phyloP scores from a whole-genome alignment of 2,113 vertebrate species.

The Murina feae region DNA sequence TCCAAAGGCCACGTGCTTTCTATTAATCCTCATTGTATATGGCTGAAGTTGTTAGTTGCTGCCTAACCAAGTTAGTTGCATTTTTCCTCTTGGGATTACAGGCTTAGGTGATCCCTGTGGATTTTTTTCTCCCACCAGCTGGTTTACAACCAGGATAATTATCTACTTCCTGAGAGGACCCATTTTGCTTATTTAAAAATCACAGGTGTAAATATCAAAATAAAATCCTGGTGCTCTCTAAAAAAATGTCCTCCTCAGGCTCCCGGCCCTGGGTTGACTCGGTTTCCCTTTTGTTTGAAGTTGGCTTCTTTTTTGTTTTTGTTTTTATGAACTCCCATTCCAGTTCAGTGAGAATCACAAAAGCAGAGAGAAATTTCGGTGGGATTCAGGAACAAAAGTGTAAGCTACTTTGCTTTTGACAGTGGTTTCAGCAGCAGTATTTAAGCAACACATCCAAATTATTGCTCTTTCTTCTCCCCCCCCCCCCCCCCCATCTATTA shows the following conservation, averaged over 20 bases:
- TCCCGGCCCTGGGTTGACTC: neutral
- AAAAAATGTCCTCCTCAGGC: neutral
- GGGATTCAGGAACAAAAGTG: neutral
- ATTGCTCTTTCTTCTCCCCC: neutral
- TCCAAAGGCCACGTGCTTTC: neutral
- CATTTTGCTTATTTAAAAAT: constrained; percentile 34
- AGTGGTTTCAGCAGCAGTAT: neutral
- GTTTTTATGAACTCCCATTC: neutral
- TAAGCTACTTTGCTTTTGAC: neutral
- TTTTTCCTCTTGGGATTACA: constrained; percentile 4
- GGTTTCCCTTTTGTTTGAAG: neutral
- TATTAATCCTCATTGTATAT: neutral
- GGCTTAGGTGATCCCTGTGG: neutral
- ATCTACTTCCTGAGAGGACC: neutral
- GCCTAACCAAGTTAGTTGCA: neutral
- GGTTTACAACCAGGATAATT: neutral
- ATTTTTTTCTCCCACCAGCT: neutral
- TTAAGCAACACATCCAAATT: neutral
- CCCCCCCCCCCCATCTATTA: neutral
- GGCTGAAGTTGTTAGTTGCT: neutral
- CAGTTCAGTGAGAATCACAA: constrained; percentile 8
- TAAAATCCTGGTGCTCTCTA: neutral
- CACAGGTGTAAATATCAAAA: constrained; percentile 2
- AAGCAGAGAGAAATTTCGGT: neutral
- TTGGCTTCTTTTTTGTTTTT: neutral